Evolutionary conservation across 2,888 invertebrate species (phyloP), one percentile per base, ranked within the genome.

Genomic region (Eristalis intricaria): DNA sequence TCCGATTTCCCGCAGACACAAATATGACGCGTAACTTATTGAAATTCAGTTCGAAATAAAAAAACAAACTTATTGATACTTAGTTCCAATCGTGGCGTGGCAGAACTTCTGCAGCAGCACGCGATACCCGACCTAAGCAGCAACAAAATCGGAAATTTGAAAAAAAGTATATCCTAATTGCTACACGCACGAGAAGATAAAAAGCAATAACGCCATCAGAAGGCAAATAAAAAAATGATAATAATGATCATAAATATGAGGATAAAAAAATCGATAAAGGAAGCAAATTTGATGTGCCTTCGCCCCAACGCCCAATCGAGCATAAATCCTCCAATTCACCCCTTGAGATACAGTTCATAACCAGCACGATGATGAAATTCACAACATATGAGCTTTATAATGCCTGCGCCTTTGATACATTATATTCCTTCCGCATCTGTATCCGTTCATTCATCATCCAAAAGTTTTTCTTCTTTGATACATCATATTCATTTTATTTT

Each of bases 401-500:
- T 76, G 23, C 40, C 77, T 63, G 23, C 77, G 26, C 22, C 13
- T 66, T 56, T 56, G 66, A 56, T 64, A 66, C 58, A 65, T 65
- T 50, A 38, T 43, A 40, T 61, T 43, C 69, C 13, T 23, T 35
- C 63, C 38, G 50, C 26, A 70, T 77, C 68, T 60, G 60, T 60
- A 75, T 76, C 76, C 76, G 61, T 61, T 68, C 61, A 76, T 76
- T 76, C 60, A 60, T 69, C 68, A 63, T 76, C 56, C 61, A 50
- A 63, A 50, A 50, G 13, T 69, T 35, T 75, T 56, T 40, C 64
- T 38, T 58, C 50, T 70, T 70, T 43, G 23, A 26, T 26, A n/a
- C 23, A 60, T 60, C 60, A 32, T 22, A 19, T 22, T 26, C 26
- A 40, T 68, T 61, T 76, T 76, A 7, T 66, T 71, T 26, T 63